A percentile compares a stretch with the other conserved stretches of the same genome.
These are phyloP conservation scores for Oreochromis aureus DNA, from an alignment of 2,113 vertebrate genomes.

Conservation along the genomic window DNA sequence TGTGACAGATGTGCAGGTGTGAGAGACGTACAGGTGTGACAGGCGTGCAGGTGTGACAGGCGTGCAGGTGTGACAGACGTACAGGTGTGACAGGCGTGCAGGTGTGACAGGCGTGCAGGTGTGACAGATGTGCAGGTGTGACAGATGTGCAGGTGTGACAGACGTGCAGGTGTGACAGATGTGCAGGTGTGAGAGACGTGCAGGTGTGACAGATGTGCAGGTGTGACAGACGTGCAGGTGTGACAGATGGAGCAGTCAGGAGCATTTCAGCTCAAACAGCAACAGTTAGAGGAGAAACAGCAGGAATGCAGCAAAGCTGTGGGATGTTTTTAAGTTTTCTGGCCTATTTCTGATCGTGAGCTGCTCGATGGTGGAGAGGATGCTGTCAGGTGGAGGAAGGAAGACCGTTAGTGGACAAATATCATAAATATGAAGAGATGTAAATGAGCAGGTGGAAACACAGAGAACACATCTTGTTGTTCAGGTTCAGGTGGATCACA, in stretches of 20 bases:
- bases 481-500: background rate
- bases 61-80: fast-evolving
- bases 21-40: fast-evolving
- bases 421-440: fast-evolving
- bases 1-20: background rate
- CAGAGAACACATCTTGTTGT: background rate
- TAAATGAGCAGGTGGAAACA: fast-evolving
- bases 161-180: fast-evolving
- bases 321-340: fast-evolving
- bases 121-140: fast-evolving
- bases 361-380: background rate
- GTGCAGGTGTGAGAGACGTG: fast-evolving
- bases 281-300: background rate
- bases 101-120: too few relatives aligned
- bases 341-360: background rate
- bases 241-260: fast-evolving
- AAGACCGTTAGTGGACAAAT: fast-evolving
- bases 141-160: fast-evolving
- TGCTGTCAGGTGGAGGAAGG: background rate
- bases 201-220: fast-evolving
- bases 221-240: fast-evolving
- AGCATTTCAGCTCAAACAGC: fast-evolving
- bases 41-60: fast-evolving
- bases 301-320: fast-evolving
- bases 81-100: too few relatives aligned